Base-by-base conservation (phyloP, 1,140 invertebrate genomes). In the Pseudomyrmex pallidus region DNA sequence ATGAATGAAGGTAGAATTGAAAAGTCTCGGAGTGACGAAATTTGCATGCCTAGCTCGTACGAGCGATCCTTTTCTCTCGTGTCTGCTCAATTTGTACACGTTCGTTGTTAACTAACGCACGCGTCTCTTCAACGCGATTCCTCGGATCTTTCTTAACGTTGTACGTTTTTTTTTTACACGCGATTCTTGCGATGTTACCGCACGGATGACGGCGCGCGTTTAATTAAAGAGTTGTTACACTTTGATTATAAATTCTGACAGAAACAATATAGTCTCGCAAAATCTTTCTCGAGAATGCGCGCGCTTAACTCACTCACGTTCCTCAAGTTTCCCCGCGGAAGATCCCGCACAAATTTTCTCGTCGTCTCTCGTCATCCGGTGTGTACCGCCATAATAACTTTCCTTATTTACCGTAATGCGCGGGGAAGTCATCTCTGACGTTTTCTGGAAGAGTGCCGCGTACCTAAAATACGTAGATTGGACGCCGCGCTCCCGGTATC, bases 1-100 rank as follows among this genome's bases (percentile, higher is more conserved):
- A 89, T 74, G 85, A 89, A 89, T 89, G 87, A 88, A 74, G 76
- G 83, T 50, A 66, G 74, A 86, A 86, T 88, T 82, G 74, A 63
- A 86, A 80, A 84, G 74, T 88, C 84, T 82, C 56, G 87, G 25
- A 76, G 57, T n/a, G 57, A 70, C 66, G 72, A 85, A 85, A 87
- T 87, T 87, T 87, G 72, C 73, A 87, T 87, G 50, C 63, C 59
- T 74, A 80, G 72, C 62, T 85, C 66, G 82, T 78, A 80, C 84
- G 22, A 86, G 35, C 88, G 84, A 90, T 83, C 77, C 78, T 84
- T 20, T 78, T 87, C 35, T 35, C 5, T 82, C 84, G 84, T 82
- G 85, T 83, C 86, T 85, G 35, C 12, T 61, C 76, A 48, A 72
- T 70, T 80, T 70, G n/a, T 72, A 80, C 9, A 61, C 56, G n/a